Base-by-base conservation (phyloP, 2,113 vertebrate genomes). In the Mirza zaza region DNA sequence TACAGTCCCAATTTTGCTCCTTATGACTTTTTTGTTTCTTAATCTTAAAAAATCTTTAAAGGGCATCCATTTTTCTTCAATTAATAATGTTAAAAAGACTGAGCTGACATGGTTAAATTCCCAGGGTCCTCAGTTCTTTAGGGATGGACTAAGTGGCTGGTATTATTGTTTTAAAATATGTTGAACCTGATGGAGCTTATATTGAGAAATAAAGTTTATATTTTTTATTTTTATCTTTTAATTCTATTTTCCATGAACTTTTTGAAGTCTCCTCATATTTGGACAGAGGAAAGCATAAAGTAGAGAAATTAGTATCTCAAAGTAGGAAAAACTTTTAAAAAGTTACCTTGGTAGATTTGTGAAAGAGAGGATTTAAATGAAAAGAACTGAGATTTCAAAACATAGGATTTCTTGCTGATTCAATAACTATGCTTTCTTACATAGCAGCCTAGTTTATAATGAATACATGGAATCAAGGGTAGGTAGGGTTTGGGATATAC, bases 391-490 rank as follows among this genome's bases (percentile, higher is more conserved):
- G 27, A 76, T 76, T 76, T 76, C 45, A 76, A 76, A 76, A 76
- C 32, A 68, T 34, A 27, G 50, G 25, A 84, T 84, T 77, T 68
- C 94, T 95, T 95, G 61, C 29, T 75, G 36, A 50, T 90, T 95
- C 1, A 77, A 79, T 73, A 84, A 79, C 13, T 77, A 27, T 65
- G 25, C 82, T 95, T 94, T 90, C 50, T 70, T 79, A 34, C 80
- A 85, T 34, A 79, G 70, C 13, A 34, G 25, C 25, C 39, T 84
- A 79, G 81, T 21, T 83, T 50, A 83, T 61, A 50, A 73, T 42
- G 42, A 34, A 91, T 42, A 82, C 32, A 21, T 55, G 57, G 57
- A 94, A 90, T 18, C 50, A 61, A 85, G 71, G 50, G 50, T 61
- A 27, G 42, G 52, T 90, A 34, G 20, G 18, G 70, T 50, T 29